Conservation (phyloP, 2,113 vertebrate genomes). For the Chaetodon trifascialis region DNA sequence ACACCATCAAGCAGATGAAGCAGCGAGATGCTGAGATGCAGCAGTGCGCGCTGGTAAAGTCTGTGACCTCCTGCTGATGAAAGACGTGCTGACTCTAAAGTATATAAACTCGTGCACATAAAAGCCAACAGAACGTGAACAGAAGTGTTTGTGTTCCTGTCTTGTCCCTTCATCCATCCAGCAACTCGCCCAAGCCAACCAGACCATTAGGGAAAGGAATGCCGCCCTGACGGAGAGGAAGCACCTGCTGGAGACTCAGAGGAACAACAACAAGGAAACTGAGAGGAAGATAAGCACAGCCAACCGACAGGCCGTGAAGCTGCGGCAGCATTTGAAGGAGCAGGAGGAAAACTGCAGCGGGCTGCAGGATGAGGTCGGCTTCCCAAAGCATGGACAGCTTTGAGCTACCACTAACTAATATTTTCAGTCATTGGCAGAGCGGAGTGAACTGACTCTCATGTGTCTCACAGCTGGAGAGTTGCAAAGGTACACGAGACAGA, state of each 20-base stretch:
- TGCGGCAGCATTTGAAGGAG: conserved; percentile 83
- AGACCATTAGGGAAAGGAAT: conserved; percentile 86
- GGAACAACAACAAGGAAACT: conserved; percentile 90
- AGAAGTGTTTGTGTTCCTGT: not conserved
- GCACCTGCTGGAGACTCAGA: conserved; percentile 88
- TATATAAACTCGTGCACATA: not conserved
- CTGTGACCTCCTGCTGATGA: not conserved
- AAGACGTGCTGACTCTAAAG: not conserved
- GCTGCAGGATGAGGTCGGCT: conserved; percentile 87
- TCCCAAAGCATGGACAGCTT: not conserved
- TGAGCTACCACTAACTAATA: not conserved
- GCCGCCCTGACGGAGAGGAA: conserved; percentile 86
- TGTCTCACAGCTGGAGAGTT: conserved; percentile 86
- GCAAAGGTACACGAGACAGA: conserved; percentile 87
- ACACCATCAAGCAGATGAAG: conserved; percentile 92
- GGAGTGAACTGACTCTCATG: not conserved
- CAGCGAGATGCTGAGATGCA: conserved; percentile 92
- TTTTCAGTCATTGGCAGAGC: not conserved
- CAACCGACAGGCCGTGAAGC: conserved; percentile 84
- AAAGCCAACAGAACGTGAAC: not conserved
- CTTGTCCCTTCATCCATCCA: conserved; percentile 62
- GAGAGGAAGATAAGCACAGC: conserved; percentile 86
- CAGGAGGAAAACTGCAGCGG: conserved; percentile 82
- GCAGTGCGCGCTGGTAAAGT: conserved; percentile 88
- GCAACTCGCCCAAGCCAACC: conserved; percentile 87